Conservation (phyloP, 2,113 vertebrate genomes). For the Brachionichthys hirsutus region DNA sequence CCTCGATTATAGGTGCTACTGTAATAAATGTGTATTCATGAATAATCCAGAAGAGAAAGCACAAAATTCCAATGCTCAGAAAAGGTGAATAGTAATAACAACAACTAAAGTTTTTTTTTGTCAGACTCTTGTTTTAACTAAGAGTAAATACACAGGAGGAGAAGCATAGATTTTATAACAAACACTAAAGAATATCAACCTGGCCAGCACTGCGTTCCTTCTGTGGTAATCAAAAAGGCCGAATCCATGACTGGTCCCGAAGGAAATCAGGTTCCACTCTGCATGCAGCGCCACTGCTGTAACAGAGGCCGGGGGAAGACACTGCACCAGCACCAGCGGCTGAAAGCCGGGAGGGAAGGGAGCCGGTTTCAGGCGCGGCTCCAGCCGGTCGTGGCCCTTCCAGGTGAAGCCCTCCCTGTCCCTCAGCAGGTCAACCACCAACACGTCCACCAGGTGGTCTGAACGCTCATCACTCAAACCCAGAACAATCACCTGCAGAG, state of each 20-base stretch:
- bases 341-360: conserved; percentile 88
- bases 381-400: conserved; percentile 94
- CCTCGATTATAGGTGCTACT: neutral
- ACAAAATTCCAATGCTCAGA: neutral
- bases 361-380: conserved; percentile 80
- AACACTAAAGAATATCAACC: neutral
- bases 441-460: conserved; percentile 82
- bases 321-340: conserved; percentile 88
- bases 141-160: no score
- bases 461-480: conserved; percentile 84
- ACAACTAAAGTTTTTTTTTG: no score
- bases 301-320: conserved; percentile 88
- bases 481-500: conserved; percentile 87
- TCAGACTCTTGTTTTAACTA: no score
- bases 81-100: neutral
- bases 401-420: conserved; percentile 96
- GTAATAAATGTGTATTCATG: no score
- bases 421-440: conserved; percentile 90
- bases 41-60: neutral
- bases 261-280: conserved; percentile 94
- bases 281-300: conserved; percentile 90
- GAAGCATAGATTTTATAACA: neutral
- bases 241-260: conserved; percentile 95
- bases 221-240: conserved; percentile 93
- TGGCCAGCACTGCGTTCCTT: conserved; percentile 85